Conservation (phyloP, 2,888 invertebrate species). For the Ernsta delagoae region DNA sequence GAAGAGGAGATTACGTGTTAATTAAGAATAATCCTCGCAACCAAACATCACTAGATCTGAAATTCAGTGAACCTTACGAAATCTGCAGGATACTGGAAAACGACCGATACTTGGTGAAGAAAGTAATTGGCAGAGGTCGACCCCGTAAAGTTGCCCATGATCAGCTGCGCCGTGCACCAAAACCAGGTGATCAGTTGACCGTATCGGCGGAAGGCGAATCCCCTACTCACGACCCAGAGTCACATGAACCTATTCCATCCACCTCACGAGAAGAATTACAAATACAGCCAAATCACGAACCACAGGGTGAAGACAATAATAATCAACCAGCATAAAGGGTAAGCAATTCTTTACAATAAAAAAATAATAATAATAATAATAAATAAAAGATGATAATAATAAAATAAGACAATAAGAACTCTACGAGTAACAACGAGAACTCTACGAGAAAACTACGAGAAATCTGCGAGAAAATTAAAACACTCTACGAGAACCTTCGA, state of each 20-base stretch:
- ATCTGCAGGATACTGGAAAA: not conserved
- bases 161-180: not conserved
- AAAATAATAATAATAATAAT: too few species aligned
- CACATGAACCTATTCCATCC: too few species aligned
- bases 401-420: not conserved
- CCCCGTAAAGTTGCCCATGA: not conserved
- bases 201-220: not conserved
- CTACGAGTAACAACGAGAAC: not conserved
- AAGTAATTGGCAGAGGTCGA: not conserved
- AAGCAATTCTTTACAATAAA: not conserved
- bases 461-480: not conserved
- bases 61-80: slow-evolving; percentile 2
- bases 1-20: not conserved
- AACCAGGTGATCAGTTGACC: not conserved
- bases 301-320: not conserved
- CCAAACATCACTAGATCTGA: not conserved
- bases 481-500: not conserved
- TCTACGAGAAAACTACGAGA: not conserved
- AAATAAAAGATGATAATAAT: not conserved
- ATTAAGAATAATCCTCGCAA: not conserved
- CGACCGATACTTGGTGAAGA: not conserved
- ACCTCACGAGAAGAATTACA: not conserved
- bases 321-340: not conserved
- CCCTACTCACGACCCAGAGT: too few species aligned
- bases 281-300: not conserved